A percentile compares a stretch with the other conserved stretches of the same genome.
Evolutionary conservation across 2,888 invertebrate species (phyloP).

Genomic region (Tetropium fuscum): DNA sequence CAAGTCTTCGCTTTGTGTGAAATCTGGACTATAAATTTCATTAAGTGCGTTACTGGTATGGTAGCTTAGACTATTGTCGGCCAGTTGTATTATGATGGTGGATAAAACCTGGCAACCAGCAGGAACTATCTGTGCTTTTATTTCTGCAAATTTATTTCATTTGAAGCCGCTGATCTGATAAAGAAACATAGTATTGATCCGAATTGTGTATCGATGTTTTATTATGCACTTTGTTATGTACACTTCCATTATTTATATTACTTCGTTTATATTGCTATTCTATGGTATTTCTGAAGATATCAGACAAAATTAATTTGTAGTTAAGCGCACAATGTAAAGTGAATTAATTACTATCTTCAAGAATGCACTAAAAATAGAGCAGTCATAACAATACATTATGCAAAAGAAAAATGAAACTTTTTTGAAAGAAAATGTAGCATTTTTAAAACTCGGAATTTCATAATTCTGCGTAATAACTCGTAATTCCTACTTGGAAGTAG

Average conservation of each 20-base stretch:
- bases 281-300: no score
- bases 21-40: slow-evolving; percentile 64
- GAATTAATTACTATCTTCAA: no score
- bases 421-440: no score
- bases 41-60: slow-evolving; percentile 65
- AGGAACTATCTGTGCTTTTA: slow-evolving; percentile 44
- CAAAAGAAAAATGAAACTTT: no score
- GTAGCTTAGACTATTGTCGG: slow-evolving; percentile 57
- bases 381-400: no score
- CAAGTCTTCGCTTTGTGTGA: slow-evolving; percentile 57
- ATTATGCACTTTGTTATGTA: slow-evolving; percentile 60
- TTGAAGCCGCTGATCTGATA: slow-evolving; percentile 63
- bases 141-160: slow-evolving; percentile 61
- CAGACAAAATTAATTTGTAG: no score
- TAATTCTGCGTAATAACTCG: no score
- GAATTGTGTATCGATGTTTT: slow-evolving; percentile 62
- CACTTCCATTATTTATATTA: slow-evolving; percentile 60
- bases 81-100: slow-evolving; percentile 49
- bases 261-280: not conserved
- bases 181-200: slow-evolving; percentile 64
- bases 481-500: no score
- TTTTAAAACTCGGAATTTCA: no score
- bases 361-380: no score
- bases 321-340: no score
- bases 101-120: slow-evolving; percentile 10